phyloP scores from a whole-genome alignment of 2,113 vertebrate genomes.

The Euleptes europaea region DNA sequence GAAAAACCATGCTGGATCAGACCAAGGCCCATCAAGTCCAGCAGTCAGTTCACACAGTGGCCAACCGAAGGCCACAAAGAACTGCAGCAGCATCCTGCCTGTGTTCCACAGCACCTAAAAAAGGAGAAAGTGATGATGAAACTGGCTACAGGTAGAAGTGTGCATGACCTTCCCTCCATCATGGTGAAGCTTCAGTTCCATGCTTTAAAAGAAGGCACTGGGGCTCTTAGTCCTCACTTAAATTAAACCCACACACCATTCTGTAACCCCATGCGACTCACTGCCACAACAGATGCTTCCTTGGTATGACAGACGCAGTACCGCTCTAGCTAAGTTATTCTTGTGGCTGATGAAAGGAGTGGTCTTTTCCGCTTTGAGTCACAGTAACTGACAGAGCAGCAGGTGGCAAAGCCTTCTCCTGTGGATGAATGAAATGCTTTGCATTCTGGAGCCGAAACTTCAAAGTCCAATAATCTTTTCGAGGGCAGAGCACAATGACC shows the following conservation, averaged over 20 bases:
- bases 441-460: constrained; percentile 20
- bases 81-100: too few species aligned
- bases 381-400: not conserved
- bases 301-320: not conserved
- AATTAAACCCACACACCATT: not conserved
- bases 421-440: not conserved
- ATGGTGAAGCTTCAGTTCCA: not conserved
- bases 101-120: too few species aligned
- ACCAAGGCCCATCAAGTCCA: too few species aligned
- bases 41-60: too few species aligned
- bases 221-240: not conserved
- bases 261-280: not conserved
- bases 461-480: constrained; percentile 6
- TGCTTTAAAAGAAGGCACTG: not conserved
- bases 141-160: not conserved
- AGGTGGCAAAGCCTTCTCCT: not conserved
- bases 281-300: not conserved
- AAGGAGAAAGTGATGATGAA: not conserved
- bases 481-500: constrained; percentile 2
- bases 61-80: too few species aligned
- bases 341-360: not conserved
- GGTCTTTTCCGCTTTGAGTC: not conserved
- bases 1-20: too few species aligned
- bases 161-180: not conserved
- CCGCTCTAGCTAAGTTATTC: not conserved